Evolutionary conservation across 2,888 invertebrate species (phyloP), one percentile per base, ranked within the genome.

Genomic region (Amphimallon solstitiale): DNA sequence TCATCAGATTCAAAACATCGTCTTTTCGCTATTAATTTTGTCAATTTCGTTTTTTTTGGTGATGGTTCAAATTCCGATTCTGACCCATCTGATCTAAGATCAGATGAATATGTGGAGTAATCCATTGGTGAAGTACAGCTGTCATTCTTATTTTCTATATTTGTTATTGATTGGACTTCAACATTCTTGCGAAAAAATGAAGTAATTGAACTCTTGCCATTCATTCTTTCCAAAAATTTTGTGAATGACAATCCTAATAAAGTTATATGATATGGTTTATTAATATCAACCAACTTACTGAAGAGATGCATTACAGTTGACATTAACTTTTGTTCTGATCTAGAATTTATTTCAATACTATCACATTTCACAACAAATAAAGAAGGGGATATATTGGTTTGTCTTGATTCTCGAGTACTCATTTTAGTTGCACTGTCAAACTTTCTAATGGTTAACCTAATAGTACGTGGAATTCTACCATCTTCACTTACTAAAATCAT

Each of bases 231-330:
- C n/a, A 90, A 89, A 77, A 93, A 93, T 80, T 93, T 93, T 0
- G 92, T 91, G 79, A 93, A 93, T 15, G 92, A 91, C 75, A 93
- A 83, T n/a, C 93, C 93, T 66, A 93, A 84, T 61, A 93, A 82
- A 0, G 92, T 93, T 74, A 93, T 88, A 81, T 92, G 92, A 83
- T 92, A 93, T 69, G 91, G 90, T 82, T 90, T 89, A 23, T 86
- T 85, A 71, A 90, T 84, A 77, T 92, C 88, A 65, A 92, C 89
- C 68, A 90, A 86, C 77, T 91, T 89, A 78, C 89, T 89, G 77
- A 92, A 92, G 72, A 93, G 84, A 76, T 88, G 88, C 91, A 92
- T 91, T 66, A 91, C 86, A 64, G 88, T 86, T 63, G 85, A 86
- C 75, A 92, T 81, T 65, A 92, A 85, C 81, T 91, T 92, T 45